These are phyloP conservation scores for Oreonectes daqikongensis DNA, from an alignment of 2,797 vertebrate genomes.

Conservation along the genomic window DNA sequence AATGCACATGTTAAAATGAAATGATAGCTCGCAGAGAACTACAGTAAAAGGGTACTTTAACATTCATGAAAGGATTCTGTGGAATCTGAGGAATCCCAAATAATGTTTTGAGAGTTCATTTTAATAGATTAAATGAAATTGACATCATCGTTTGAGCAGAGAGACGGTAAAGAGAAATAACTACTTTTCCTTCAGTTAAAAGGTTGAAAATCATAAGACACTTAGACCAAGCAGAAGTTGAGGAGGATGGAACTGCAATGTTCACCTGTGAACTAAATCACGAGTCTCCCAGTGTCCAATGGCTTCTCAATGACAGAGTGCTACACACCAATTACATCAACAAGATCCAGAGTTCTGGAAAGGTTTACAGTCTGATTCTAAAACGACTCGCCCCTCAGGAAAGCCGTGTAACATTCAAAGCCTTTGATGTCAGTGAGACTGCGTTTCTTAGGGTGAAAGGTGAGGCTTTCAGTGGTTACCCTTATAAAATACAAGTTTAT, in stretches of 20 bases:
- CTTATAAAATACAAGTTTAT: no score
- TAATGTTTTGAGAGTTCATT: not conserved
- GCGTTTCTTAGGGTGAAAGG: conserved; percentile 87
- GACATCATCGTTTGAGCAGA: not conserved
- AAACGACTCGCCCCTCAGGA: conserved; percentile 82
- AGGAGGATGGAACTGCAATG: conserved; percentile 80
- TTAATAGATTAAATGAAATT: not conserved
- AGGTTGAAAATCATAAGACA: conserved; percentile 81
- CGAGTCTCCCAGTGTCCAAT: conserved; percentile 86
- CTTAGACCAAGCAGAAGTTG: conserved; percentile 79
- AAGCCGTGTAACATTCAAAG: conserved; percentile 81
- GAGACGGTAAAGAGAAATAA: not conserved
- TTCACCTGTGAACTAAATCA: conserved; percentile 93
- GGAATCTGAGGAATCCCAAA: not conserved
- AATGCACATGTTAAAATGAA: not conserved
- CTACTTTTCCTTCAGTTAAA: conserved; percentile 71
- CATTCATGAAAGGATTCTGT: not conserved
- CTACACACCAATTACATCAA: conserved; percentile 83
- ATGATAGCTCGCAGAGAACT: not conserved
- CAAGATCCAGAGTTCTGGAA: conserved; percentile 84
- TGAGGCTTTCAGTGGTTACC: conserved; percentile 61
- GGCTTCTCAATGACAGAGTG: conserved; percentile 85
- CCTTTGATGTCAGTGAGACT: conserved; percentile 77
- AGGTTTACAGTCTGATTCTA: conserved; percentile 81
- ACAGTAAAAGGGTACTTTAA: no score